Conservation (phyloP, 2,888 invertebrate genomes). For the Gandaritis pyraliata region DNA sequence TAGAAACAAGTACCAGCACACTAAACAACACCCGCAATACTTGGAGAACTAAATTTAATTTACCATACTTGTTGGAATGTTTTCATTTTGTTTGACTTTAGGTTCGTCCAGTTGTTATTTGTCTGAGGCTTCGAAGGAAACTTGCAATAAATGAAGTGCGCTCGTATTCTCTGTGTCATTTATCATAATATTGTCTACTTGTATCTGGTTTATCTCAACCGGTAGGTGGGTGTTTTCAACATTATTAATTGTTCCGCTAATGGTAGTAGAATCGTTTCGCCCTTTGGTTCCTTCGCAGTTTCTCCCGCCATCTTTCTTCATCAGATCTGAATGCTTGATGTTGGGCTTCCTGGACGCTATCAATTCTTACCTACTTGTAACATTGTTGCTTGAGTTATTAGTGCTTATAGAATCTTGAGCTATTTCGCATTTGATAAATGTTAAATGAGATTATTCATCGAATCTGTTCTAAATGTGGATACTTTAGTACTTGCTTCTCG, state of each 20-base stretch:
- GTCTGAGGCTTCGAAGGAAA: slow-evolving; percentile 20
- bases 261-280: slow-evolving; percentile 53
- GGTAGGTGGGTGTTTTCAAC: slow-evolving; percentile 69
- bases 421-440: slow-evolving; percentile 30
- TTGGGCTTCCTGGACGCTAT: slow-evolving; percentile 29
- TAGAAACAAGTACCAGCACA: no score
- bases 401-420: slow-evolving; percentile 16
- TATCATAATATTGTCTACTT: slow-evolving; percentile 71
- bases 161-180: slow-evolving; percentile 62
- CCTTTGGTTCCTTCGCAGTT: slow-evolving; percentile 46
- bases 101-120: neutral
- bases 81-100: no score
- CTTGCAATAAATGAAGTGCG: slow-evolving; percentile 58
- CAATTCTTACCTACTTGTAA: slow-evolving; percentile 10
- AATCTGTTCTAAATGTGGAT: slow-evolving; percentile 28
- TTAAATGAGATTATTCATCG: slow-evolving; percentile 22
- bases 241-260: slow-evolving; percentile 71
- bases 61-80: no score
- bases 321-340: slow-evolving; percentile 34
- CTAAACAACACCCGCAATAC: no score
- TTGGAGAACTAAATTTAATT: no score
- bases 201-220: slow-evolving; percentile 62
- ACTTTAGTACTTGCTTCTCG: slow-evolving; percentile 19
- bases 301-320: slow-evolving; percentile 39
- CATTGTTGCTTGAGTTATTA: slow-evolving; percentile 27